phyloP scores from a whole-genome alignment of 2,797 vertebrate genomes.

The Dallia pectoralis region DNA sequence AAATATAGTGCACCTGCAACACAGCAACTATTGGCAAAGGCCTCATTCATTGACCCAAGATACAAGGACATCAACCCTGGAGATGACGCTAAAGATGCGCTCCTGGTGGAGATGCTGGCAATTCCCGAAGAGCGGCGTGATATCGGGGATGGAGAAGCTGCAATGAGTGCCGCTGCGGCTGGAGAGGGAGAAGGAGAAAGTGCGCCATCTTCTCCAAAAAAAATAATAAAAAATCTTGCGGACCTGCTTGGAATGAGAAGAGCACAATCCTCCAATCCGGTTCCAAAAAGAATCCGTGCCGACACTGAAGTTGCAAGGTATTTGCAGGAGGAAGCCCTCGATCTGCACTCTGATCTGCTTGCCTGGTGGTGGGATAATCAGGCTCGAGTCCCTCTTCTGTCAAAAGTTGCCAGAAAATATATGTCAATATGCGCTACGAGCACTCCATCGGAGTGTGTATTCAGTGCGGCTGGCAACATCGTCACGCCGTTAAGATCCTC shows the following conservation, averaged over 20 bases:
- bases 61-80: neutral
- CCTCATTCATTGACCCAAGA: constrained; percentile 21
- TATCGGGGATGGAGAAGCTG: neutral
- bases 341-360: too few species aligned
- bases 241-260: constrained; percentile 22
- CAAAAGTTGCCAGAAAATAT: too few species aligned
- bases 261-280: too few species aligned
- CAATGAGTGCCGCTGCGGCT: neutral
- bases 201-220: constrained; percentile 10
- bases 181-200: constrained; percentile 14
- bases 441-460: too few species aligned
- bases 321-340: too few species aligned
- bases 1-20: constrained; percentile 2
- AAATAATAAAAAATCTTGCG: neutral
- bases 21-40: constrained; percentile 22
- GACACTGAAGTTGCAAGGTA: too few species aligned
- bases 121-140: constrained; percentile 1
- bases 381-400: too few species aligned
- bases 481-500: too few species aligned
- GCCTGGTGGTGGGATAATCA: too few species aligned
- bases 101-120: constrained; percentile 18
- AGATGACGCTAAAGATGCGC: constrained; percentile 10
- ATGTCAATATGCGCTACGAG: too few species aligned
- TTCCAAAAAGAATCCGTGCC: too few species aligned
- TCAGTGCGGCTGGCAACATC: too few species aligned